Evolutionary conservation across 2,797 vertebrate genomes (phyloP).

Genomic region (Taenioides sp.): DNA sequence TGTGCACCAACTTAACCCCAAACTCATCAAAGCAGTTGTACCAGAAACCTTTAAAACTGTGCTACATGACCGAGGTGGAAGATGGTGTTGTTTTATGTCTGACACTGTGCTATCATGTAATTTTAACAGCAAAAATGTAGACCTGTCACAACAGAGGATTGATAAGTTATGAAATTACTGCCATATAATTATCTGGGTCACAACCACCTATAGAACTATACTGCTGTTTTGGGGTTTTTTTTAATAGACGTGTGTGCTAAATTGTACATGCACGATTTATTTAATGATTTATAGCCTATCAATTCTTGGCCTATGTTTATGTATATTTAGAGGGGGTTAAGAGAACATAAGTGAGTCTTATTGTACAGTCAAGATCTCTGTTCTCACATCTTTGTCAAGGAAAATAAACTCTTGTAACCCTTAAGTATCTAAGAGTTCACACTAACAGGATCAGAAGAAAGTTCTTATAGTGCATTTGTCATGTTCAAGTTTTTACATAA

Average conservation of each 20-base stretch:
- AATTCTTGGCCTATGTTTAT: not conserved
- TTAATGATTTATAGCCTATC: not conserved
- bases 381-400: constrained; percentile 51
- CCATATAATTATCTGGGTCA: constrained; percentile 12
- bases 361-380: constrained; percentile 19
- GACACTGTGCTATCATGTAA: constrained; percentile 23
- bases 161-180: constrained; percentile 21
- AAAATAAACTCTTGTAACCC: constrained; percentile 35
- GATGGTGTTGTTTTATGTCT: constrained; percentile 20
- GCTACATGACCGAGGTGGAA: constrained; percentile 20
- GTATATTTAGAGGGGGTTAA: constrained; percentile 6
- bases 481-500: constrained; percentile 30
- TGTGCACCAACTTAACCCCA: constrained; percentile 1
- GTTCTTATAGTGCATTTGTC: constrained; percentile 40
- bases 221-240: not conserved
- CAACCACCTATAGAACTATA: constrained; percentile 5
- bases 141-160: constrained; percentile 26
- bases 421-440: constrained; percentile 27
- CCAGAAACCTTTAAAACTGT: constrained; percentile 15
- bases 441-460: constrained; percentile 50
- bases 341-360: constrained; percentile 15
- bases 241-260: not conserved
- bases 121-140: constrained; percentile 37
- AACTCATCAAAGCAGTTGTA: constrained; percentile 5
- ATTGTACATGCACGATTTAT: not conserved